phyloP scores from a whole-genome alignment of 2,113 vertebrate species.

The Tautogolabrus adspersus region DNA sequence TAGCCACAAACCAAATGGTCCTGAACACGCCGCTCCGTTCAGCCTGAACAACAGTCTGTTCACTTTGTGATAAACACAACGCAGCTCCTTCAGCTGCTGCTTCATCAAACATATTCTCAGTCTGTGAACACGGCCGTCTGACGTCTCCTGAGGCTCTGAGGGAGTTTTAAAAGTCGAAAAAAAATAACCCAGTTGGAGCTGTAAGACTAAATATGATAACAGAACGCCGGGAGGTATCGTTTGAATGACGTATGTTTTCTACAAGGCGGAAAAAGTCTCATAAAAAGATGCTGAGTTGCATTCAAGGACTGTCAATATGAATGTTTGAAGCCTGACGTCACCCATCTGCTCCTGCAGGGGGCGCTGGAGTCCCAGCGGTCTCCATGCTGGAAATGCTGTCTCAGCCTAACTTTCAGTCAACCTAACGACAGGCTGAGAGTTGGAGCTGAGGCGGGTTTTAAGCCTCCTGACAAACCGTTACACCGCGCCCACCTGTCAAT shows the following conservation, averaged over 20 bases:
- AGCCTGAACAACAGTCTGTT: not conserved
- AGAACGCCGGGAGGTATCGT: not conserved
- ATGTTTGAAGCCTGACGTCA: too few species aligned
- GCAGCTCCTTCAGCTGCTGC: not conserved
- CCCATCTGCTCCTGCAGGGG: too few species aligned
- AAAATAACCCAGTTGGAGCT: not conserved
- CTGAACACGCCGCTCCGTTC: not conserved
- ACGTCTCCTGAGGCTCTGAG: not conserved
- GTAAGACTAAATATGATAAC: not conserved
- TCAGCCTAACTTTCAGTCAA: too few species aligned
- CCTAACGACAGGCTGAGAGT: too few species aligned
- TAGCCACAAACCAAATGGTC: not conserved
- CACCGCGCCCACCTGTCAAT: too few species aligned
- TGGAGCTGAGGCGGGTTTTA: too few species aligned
- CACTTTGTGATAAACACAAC: not conserved
- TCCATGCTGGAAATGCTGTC: too few species aligned
- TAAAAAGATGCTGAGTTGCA: too few species aligned
- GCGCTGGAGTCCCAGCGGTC: too few species aligned
- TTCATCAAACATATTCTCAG: not conserved
- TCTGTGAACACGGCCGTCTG: not conserved
- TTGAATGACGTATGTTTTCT: not conserved
- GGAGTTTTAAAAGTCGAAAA: not conserved
- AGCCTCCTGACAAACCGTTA: too few species aligned
- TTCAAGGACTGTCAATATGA: too few species aligned
- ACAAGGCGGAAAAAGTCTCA: too few species aligned